Evolutionary conservation across 2,113 vertebrate species (phyloP), one percentile per base, ranked within the genome.

Genomic region (Glaucomys volans): DNA sequence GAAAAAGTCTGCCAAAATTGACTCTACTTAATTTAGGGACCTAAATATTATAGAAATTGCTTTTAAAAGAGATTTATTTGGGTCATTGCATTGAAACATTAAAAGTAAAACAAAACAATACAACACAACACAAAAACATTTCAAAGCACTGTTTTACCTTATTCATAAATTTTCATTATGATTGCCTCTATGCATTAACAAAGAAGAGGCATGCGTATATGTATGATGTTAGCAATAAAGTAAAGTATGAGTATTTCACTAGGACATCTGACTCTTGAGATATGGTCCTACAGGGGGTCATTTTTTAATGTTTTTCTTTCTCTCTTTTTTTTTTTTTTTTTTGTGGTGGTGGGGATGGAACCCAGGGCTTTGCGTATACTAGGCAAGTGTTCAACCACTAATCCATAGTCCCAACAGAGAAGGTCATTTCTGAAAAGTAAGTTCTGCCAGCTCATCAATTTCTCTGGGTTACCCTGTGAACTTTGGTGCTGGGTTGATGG

Each of bases 1-100:
- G 50, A 20, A 75, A 69, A 76, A 82, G 4, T 2, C 5, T 50
- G 50, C 37, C 54, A 79, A 67, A 67, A 95, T 47, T 59, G 50
- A 22, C 12, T 26, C 50, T 16, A 37, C 24, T 67, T 88, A 50
- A 79, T 57, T 62, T 77, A n/a, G 30, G 32, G 17, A 69, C 14
- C 52, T 85, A 87, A 95, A 40, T 89, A 35, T 59, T 16, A 42
- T 4, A 86, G 35, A 54, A 86, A 50, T n/a, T 87, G 69, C n/a
- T 88, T 96, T 88, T 24, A 81, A 77, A 90, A 80, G 32, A 75
- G 8, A 11, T n/a, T 91, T 88, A 50, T 54, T 40, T 89, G 57
- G 66, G 54, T 35, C 1, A 30, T 59, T 44, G 35, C 57, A 82
- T 16, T 71, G 62, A 76, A 87, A 71, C 3, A 1, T 24, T 91